Base-by-base conservation (phyloP, 2,113 vertebrate genomes). In the Proterorhinus semilunaris region DNA sequence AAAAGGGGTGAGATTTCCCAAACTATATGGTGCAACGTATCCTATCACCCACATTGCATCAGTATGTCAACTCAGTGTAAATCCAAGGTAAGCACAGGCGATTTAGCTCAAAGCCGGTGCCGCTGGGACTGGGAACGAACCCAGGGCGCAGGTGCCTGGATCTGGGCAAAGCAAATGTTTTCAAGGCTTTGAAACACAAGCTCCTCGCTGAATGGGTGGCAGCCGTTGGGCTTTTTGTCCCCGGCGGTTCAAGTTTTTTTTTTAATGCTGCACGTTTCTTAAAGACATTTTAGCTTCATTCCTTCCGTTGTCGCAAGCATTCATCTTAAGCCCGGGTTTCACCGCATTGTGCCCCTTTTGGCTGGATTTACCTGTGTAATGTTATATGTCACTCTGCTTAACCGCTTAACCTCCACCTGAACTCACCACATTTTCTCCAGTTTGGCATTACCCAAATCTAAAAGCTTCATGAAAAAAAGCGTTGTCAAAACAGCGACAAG, bases 1-100 rank as follows among this genome's bases (percentile, higher is more conserved):
- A 67, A 27, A 55, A 48, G 59, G 71, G 51, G 72, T 66, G 62
- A 71, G 66, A 58, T 82, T 74, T 69, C 81, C 69, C 69, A 78
- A 63, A 21, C 68, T 51, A 58, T 58, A n/a, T 67, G 66, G 69
- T 10, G 2, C 69, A 73, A 63, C 61, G 65, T 68, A 64, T 74
- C 51, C 65, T 66, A 66, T 74, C 72, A 43, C 65, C 69, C 63
- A 71, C 71, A 85, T 81, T 70, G 48, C 67, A 71, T 13, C 58
- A 7, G 52, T 42, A 42, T 76, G 44, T 21, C 74, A 74, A 72
- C 13, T 6, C 53, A 72, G 42, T 59, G 54, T 62, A 48, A 43
- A 71, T 79, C 79, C 81, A 83, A 77, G 63, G 53, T 72, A 84
- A 84, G 83, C 54, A 84, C 62, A 81, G 75, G 70, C 68, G 74